Evolutionary conservation across 2,797 vertebrate genomes (phyloP).

Genomic region (Schizothorax lantsangensis): DNA sequence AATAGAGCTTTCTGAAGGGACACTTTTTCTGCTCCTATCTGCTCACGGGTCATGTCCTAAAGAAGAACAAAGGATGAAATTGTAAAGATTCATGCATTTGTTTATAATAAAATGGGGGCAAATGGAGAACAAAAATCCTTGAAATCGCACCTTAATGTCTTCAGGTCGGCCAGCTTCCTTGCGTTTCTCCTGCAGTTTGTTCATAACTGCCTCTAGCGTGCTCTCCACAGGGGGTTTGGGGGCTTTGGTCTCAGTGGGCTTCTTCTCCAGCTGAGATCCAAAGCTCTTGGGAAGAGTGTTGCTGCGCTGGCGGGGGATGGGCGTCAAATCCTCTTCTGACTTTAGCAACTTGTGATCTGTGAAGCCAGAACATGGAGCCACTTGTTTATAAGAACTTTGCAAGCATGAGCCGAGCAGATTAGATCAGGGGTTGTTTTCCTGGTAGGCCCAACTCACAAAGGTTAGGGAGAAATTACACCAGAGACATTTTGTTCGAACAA

Average conservation of each 20-base stretch:
- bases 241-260: conserved; percentile 84
- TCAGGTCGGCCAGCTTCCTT: conserved; percentile 87
- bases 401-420: neutral
- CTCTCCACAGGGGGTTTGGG: conserved; percentile 87
- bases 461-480: conserved; percentile 27
- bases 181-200: conserved; percentile 93
- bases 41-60: conserved; percentile 98
- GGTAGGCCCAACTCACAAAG: conserved; percentile 5
- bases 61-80: conserved; percentile 10
- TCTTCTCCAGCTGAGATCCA: conserved; percentile 94
- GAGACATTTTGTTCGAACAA: conserved; percentile 28
- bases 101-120: neutral
- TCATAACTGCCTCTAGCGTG: conserved; percentile 88
- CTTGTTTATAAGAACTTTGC: neutral
- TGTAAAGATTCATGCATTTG: conserved; percentile 6
- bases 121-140: neutral
- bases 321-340: conserved; percentile 91
- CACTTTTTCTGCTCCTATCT: conserved; percentile 94
- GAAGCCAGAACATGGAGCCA: neutral
- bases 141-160: conserved; percentile 89
- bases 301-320: conserved; percentile 92
- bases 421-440: conserved; percentile 30
- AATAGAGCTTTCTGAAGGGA: conserved; percentile 94
- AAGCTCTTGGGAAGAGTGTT: conserved; percentile 98
- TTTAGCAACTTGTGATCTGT: conserved; percentile 91